These are phyloP conservation scores for Zelleria hepariella DNA, from an alignment of 2,888 invertebrate genomes.

Conservation along the genomic window DNA sequence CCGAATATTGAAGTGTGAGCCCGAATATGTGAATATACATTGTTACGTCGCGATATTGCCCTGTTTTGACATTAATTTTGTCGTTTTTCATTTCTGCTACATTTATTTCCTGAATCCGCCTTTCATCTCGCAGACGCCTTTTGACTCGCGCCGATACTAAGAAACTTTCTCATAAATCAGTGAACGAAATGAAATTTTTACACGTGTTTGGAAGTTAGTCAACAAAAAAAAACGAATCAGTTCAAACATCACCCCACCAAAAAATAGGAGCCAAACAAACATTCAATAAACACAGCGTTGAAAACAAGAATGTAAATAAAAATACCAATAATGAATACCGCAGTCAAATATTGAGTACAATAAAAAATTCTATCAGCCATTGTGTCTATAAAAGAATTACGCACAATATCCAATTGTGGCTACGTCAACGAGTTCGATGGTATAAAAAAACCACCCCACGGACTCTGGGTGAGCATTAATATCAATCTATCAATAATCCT, in stretches of 20 bases:
- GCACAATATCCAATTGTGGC: constrained; percentile 62
- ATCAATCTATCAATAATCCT: constrained; percentile 68
- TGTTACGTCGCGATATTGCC: constrained; percentile 48
- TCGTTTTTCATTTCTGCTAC: constrained; percentile 8
- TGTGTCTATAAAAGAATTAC: constrained; percentile 45
- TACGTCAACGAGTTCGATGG: constrained; percentile 46
- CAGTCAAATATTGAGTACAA: constrained; percentile 10
- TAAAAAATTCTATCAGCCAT: constrained; percentile 27
- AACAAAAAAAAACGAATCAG: constrained; percentile 10
- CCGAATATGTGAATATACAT: constrained; percentile 40
- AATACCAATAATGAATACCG: constrained; percentile 34
- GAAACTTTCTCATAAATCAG: background rate
- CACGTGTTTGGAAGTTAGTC: constrained; percentile 16
- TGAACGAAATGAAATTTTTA: background rate
- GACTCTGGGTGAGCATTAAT: constrained; percentile 42
- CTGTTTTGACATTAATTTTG: constrained; percentile 20
- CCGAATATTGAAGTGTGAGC: constrained; percentile 67
- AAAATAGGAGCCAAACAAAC: constrained; percentile 22
- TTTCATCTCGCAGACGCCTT: background rate
- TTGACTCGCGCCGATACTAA: background rate
- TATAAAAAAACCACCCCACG: constrained; percentile 54
- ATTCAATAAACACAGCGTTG: constrained; percentile 23
- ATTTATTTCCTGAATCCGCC: background rate
- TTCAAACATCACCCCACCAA: constrained; percentile 7
- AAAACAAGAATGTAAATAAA: constrained; percentile 25